Conservation (phyloP, 2,888 invertebrate species). For the Deilephila elpenor region DNA sequence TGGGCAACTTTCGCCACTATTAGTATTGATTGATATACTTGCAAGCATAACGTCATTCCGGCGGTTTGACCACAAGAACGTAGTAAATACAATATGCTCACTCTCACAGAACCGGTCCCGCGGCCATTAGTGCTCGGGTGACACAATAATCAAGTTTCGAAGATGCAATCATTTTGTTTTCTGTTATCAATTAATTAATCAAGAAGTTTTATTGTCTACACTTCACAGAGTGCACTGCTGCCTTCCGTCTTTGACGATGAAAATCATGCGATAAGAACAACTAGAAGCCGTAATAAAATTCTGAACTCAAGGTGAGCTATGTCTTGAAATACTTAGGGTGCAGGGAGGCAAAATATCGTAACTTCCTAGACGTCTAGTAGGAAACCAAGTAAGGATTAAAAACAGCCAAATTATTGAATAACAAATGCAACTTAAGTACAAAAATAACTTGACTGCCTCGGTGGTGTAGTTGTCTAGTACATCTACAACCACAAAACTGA, state of each 20-base stretch:
- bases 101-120: conserved; percentile 27
- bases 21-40: conserved; percentile 48
- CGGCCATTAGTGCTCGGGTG: conserved; percentile 25
- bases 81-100: conserved; percentile 26
- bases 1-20: conserved; percentile 47
- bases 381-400: too few relatives aligned
- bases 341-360: neutral
- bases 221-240: neutral
- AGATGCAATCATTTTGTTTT: conserved; percentile 27
- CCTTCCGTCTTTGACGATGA: neutral
- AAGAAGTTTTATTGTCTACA: conserved; percentile 8
- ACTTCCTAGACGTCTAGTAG: too few relatives aligned
- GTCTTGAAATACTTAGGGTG: neutral
- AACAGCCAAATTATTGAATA: too few relatives aligned
- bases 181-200: conserved; percentile 21
- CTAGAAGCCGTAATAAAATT: neutral
- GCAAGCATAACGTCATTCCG: conserved; percentile 34
- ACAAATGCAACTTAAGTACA: neutral
- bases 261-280: neutral
- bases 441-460: too few relatives aligned
- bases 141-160: conserved; percentile 31
- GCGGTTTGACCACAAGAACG: conserved; percentile 27
- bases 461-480: too few relatives aligned
- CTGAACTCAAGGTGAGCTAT: neutral
- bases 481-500: too few relatives aligned